Conservation (phyloP, 2,113 vertebrate species). For the Greenwoodochromis staneri region DNA sequence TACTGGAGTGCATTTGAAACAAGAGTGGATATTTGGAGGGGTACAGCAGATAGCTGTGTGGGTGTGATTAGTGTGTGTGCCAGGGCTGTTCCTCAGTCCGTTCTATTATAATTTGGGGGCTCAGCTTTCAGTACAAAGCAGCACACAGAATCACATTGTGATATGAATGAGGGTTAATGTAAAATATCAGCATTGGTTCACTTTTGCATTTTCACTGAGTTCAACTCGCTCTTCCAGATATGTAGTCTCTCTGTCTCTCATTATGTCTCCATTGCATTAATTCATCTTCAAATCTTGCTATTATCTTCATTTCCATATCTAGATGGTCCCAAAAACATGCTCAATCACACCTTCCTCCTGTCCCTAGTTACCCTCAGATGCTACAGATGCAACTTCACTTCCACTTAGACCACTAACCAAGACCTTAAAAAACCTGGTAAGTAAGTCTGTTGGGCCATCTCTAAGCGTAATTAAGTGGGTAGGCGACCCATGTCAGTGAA, state of each 20-base stretch:
- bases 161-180: not conserved
- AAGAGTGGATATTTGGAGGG: not conserved
- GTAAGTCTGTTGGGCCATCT: not conserved
- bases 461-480: conserved; percentile 3
- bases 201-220: not conserved
- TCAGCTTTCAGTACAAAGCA: not conserved
- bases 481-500: conserved; percentile 5
- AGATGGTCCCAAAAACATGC: not conserved
- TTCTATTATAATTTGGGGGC: not conserved
- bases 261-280: not conserved
- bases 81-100: not conserved
- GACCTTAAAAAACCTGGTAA: not conserved
- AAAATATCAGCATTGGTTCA: not conserved
- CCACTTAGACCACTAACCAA: not conserved
- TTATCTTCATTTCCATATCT: not conserved
- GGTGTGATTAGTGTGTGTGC: not conserved
- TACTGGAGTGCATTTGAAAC: not conserved
- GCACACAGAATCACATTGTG: not conserved
- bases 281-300: not conserved
- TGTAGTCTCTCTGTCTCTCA: not conserved
- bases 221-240: not conserved
- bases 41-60: not conserved
- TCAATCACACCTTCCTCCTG: not conserved
- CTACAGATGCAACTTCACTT: not conserved
- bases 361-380: not conserved